Evolutionary conservation across 2,113 vertebrate genomes (phyloP), one percentile per base, ranked within the genome.

Genomic region (Pterocles orientalis): DNA sequence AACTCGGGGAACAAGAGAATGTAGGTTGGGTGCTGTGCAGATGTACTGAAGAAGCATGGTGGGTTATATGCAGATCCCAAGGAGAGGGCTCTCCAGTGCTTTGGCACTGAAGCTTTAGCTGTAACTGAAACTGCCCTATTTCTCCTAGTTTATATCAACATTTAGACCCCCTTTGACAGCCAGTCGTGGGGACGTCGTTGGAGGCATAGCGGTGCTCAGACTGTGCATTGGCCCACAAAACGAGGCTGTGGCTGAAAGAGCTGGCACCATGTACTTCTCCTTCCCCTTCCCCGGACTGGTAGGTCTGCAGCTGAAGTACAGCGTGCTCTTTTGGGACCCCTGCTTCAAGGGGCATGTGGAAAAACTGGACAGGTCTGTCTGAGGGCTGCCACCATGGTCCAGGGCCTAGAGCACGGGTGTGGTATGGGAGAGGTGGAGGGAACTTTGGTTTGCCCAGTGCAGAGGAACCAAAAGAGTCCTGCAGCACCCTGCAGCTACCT

Each of bases 161-260:
- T 36, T 79, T 31, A 34, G 77, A 70, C 12, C 18, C 23, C 33
- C 18, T 64, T 51, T 60, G 26, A 36, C 16, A 58, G 62, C 26
- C 51, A 47, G 34, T 0, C 0, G 21, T n/a, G 70, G 41, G 56
- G 47, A 61, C 1, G 1, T 8, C 10, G 25, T 7, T 41, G 69
- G 39, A 39, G 15, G 12, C 36, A 25, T 6, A 13, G 31, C 36
- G 28, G 4, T 69, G 39, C 31, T 51, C 14, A 1, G 26, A 41
- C n/a, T 21, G 1, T 12, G 26, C 24, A 6, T 1, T 61, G 47
- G 20, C 23, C 19, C 36, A 39, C 21, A 53, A 19, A 79, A 47
- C 0, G 1, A 69, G n/a, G 10, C 43, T 68, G 53, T 17, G 45
- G 16, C 24, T 76, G 53, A 41, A 69, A 69, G n/a, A 41, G 9